A percentile compares a stretch with the other conserved stretches of the same genome.
Conservation (phyloP, 2,797 vertebrate genomes). For the Crocidura indochinensis region DNA sequence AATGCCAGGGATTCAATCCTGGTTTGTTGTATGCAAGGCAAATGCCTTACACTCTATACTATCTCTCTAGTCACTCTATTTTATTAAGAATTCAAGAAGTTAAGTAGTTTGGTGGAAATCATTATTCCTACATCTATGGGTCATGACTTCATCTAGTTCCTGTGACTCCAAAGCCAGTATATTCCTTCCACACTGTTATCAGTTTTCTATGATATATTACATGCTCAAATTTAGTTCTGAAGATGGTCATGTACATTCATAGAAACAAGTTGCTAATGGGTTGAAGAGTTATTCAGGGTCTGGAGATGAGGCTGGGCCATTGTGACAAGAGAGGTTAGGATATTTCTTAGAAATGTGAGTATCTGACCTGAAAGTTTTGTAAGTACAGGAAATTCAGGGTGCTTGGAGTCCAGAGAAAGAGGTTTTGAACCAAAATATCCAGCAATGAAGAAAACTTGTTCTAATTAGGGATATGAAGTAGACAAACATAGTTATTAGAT, state of each 20-base stretch:
- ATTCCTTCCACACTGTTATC: not conserved
- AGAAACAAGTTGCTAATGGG: not conserved
- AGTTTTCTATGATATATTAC: not conserved
- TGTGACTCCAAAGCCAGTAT: not conserved
- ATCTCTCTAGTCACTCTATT: no score
- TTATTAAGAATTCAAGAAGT: slow-evolving; percentile 4
- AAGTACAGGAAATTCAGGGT: not conserved
- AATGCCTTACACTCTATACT: no score
- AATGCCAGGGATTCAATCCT: no score
- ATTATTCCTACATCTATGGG: not conserved
- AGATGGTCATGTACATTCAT: not conserved
- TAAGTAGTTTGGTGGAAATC: not conserved
- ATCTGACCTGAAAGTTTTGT: slow-evolving; percentile 22
- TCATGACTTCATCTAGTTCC: not conserved
- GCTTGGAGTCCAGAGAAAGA: slow-evolving; percentile 30
- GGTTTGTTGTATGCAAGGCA: no score
- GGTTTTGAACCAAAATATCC: not conserved
- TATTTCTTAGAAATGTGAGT: not conserved
- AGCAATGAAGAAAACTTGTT: not conserved
- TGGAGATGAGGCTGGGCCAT: not conserved
- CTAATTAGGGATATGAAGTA: not conserved
- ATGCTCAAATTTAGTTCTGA: slow-evolving; percentile 16
- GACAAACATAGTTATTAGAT: not conserved
- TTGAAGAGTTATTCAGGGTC: not conserved
- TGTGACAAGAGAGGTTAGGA: not conserved